A percentile compares a stretch with the other conserved stretches of the same genome.
Conservation (phyloP, 2,113 vertebrate species). For the Ailuropoda melanoleuca region DNA sequence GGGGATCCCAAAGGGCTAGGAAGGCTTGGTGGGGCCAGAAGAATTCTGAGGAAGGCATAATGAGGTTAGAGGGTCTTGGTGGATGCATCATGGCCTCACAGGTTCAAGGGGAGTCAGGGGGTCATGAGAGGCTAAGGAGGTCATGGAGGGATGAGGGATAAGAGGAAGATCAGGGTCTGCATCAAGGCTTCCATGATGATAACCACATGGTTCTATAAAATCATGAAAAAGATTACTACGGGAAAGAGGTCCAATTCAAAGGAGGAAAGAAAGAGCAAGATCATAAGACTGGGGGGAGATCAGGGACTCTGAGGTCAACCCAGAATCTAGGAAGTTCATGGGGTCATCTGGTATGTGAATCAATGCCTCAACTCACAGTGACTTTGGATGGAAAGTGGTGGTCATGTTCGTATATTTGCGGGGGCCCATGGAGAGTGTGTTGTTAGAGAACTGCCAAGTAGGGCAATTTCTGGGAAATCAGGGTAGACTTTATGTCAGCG, state of each 20-base stretch:
- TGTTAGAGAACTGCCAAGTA: background rate
- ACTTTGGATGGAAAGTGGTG: background rate
- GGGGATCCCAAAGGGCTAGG: background rate
- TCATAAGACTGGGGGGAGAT: background rate
- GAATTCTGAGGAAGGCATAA: background rate
- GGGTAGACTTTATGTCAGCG: background rate
- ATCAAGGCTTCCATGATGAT: background rate
- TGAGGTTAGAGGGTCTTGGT: background rate
- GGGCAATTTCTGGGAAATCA: background rate
- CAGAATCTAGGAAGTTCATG: background rate
- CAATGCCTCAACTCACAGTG: background rate
- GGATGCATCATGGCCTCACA: background rate
- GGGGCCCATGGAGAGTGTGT: background rate
- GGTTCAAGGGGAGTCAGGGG: background rate
- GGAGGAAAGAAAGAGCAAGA: background rate
- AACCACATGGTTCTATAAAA: background rate
- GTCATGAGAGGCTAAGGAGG: background rate
- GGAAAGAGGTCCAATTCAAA: background rate
- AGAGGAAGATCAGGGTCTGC: background rate
- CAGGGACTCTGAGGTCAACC: background rate
- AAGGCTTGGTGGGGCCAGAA: background rate
- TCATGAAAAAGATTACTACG: background rate
- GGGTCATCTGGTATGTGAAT: background rate
- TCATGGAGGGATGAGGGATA: background rate
- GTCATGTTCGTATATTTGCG: background rate